A percentile compares a stretch with the other conserved stretches of the same genome.
Conservation (phyloP, 2,888 invertebrate species). For the Lottia scabra region DNA sequence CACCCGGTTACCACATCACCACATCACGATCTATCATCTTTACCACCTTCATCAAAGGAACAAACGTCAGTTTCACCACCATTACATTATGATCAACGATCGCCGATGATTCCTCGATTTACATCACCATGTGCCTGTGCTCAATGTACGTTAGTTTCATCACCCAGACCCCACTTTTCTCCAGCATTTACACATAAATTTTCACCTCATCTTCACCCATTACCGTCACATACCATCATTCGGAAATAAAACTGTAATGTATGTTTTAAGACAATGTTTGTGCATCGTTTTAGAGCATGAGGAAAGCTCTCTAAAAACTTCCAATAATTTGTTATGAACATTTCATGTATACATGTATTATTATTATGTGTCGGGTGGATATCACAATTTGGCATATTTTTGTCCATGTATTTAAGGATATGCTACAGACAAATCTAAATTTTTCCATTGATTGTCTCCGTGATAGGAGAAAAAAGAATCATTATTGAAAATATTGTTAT, state of each 20-base stretch:
- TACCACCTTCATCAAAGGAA: constrained; percentile 13
- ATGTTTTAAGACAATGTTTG: no score
- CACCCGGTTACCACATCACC: constrained; percentile 13
- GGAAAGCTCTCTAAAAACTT: background rate
- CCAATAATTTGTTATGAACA: no score
- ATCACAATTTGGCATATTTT: no score
- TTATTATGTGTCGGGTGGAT: no score
- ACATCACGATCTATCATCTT: constrained; percentile 11
- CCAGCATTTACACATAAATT: constrained; percentile 12
- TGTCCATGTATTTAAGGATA: no score
- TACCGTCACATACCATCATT: background rate
- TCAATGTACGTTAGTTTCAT: constrained; percentile 42
- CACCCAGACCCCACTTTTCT: constrained; percentile 22
- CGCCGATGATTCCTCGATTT: constrained; percentile 45
- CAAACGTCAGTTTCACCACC: constrained; percentile 14
- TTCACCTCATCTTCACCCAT: background rate
- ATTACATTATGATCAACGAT: constrained; percentile 36
- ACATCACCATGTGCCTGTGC: constrained; percentile 50
- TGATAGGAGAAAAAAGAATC: no score
- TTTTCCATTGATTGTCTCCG: no score
- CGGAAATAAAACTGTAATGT: background rate
- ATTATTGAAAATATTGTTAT: no score
- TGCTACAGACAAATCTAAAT: no score
- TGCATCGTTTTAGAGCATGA: no score
- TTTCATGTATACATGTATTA: no score